phyloP scores from a whole-genome alignment of 2,888 invertebrate species.

The Sinelater perroti region DNA sequence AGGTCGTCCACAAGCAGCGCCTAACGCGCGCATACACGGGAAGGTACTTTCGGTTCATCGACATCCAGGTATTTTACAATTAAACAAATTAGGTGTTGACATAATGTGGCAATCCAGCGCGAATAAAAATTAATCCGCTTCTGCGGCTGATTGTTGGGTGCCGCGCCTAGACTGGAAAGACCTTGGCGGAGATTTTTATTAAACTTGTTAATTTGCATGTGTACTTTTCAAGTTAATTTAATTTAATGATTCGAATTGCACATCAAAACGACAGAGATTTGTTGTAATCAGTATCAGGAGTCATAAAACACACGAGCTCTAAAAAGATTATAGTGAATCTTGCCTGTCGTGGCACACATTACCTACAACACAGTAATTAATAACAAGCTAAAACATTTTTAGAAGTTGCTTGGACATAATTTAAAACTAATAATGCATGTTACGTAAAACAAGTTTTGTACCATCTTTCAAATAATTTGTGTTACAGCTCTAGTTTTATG shows the following conservation, averaged over 20 bases:
- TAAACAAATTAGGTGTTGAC: constrained; percentile 21
- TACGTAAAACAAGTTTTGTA: too few relatives aligned
- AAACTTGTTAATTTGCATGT: background rate
- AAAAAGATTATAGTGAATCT: too few relatives aligned
- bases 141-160: constrained; percentile 10
- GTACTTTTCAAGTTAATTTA: background rate
- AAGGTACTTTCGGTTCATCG: constrained; percentile 22
- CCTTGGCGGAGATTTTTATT: constrained; percentile 4
- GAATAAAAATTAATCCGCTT: constrained; percentile 16
- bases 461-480: too few relatives aligned
- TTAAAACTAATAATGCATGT: too few relatives aligned
- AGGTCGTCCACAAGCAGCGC: constrained; percentile 9
- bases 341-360: too few relatives aligned
- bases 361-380: too few relatives aligned
- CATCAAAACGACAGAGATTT: too few relatives aligned
- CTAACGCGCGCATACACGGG: constrained; percentile 12
- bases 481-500: too few relatives aligned
- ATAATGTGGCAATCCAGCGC: constrained; percentile 3
- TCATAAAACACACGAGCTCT: too few relatives aligned
- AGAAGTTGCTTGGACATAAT: too few relatives aligned
- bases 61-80: constrained; percentile 20
- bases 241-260: constrained; percentile 10
- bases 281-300: too few relatives aligned
- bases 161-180: constrained; percentile 3
- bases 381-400: too few relatives aligned